phyloP scores from a whole-genome alignment of 2,797 vertebrate species.

The Xerus rutilus region DNA sequence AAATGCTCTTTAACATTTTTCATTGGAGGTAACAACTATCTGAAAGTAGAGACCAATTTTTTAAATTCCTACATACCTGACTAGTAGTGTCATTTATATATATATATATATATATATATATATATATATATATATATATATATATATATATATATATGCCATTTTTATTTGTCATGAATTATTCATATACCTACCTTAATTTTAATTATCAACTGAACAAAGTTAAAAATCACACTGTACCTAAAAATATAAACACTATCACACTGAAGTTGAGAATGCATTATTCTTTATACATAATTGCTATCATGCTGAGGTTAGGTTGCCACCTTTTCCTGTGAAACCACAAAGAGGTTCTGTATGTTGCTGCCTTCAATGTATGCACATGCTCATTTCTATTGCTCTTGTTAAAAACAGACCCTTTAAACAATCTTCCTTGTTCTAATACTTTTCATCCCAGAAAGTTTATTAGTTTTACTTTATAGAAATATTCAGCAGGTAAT shows the following conservation, averaged over 20 bases:
- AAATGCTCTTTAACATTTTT: background rate
- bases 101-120: background rate
- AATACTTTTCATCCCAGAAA: conserved; percentile 33
- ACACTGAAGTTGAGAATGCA: conserved; percentile 83
- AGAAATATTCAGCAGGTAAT: background rate
- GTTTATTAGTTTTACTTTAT: conserved; percentile 43
- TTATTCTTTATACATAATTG: conserved; percentile 86
- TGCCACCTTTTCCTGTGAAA: conserved; percentile 83
- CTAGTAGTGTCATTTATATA: conserved; percentile 79
- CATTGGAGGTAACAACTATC: conserved; percentile 72
- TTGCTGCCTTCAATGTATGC: conserved; percentile 13
- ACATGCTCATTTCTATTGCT: conserved; percentile 53
- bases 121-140: conserved; percentile 61
- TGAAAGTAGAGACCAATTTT: conserved; percentile 77
- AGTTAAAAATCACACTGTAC: conserved; percentile 86
- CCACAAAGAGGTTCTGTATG: conserved; percentile 74
- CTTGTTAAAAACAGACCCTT: conserved; percentile 68
- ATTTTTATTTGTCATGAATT: conserved; percentile 85
- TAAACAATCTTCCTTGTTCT: conserved; percentile 62
- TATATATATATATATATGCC: conserved; percentile 68
- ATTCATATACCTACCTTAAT: conserved; percentile 87
- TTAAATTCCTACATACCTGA: conserved; percentile 81
- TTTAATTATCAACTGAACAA: conserved; percentile 87
- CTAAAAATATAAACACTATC: conserved; percentile 87
- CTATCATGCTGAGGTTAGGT: conserved; percentile 82